Base-by-base conservation (phyloP, 92 coral and sea anemone species). In the Phenganax marumi region DNA sequence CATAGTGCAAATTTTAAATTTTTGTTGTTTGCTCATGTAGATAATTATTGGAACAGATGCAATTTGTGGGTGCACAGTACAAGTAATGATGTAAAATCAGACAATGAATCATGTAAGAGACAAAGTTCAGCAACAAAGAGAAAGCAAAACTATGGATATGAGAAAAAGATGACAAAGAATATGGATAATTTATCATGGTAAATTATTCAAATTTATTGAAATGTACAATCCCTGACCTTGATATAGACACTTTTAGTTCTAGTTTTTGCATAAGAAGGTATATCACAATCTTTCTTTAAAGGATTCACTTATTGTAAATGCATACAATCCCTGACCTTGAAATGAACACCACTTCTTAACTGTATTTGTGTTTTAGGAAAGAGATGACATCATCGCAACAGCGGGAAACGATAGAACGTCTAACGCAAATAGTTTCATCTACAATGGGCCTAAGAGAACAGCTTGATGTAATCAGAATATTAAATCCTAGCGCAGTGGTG, bases 391-490 rank as follows among this genome's bases (percentile, higher is more conserved):
- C 96, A 56, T 89, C 86, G 9, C 92, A 92, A 52, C 99, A 96
- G 63, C 86, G 86, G 53, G 89, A 89, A 68, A 85, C 99, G 13
- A 88, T 96, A 50, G 99, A 96, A 66, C 87, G 86, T 75, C 86
- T 96, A 1, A 92, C 99, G n/a, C 90, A 91, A 79, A 86, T 92
- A 54, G 97, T 89, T 17, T 96, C 99, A 68, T 54, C 90, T 33
- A 92, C 93, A 12, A 89, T 96, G 91, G 99, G 99, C 17, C 86
- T 96, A 3, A 49, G 92, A 70, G 97, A 96, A 75, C 99, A 96
- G 75, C 84, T 96, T 80, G 99, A 96, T 54, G 89, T 96, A 60
- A 96, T 96, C 22, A 92, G 92, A 89, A 96, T 96, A 46, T 90
- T 96, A 17, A 96, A 89, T 56, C 99, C 99, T 0, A 81, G 88